Conservation (phyloP, 2,113 vertebrate genomes). For the Chelonoidis abingdonii region DNA sequence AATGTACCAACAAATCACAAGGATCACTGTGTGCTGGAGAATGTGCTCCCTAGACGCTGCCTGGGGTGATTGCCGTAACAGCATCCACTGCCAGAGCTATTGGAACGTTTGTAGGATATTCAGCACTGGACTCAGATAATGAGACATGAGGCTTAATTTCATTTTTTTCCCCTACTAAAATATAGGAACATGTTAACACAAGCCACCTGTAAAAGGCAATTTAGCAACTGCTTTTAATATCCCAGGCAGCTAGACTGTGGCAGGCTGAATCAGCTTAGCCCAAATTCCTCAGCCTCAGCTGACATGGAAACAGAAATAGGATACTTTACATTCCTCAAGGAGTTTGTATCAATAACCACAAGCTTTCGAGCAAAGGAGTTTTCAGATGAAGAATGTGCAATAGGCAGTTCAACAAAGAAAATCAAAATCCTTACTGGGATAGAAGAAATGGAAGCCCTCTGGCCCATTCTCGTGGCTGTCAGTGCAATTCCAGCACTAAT, state of each 20-base stretch:
- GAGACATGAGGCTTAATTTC: not conserved
- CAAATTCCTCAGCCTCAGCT: not conserved
- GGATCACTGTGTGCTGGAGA: slow-evolving; percentile 78
- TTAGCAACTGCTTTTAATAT: not conserved
- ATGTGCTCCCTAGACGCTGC: slow-evolving; percentile 79
- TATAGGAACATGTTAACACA: not conserved
- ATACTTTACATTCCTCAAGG: not conserved
- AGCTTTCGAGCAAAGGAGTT: not conserved
- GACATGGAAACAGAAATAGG: not conserved
- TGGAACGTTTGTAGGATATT: slow-evolving; percentile 84
- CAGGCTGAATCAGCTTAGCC: not conserved
- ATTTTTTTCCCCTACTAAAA: not conserved
- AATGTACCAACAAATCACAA: not conserved
- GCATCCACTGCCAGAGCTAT: slow-evolving; percentile 71
- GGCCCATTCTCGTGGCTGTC: slow-evolving; percentile 83
- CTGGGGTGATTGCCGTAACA: slow-evolving; percentile 78
- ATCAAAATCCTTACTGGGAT: not conserved
- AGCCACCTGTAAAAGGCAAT: rapidly evolving
- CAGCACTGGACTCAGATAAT: slow-evolving; percentile 86
- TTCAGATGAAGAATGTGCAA: not conserved
- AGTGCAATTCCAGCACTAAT: slow-evolving; percentile 74
- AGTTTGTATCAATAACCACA: not conserved
- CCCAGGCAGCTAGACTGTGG: not conserved
- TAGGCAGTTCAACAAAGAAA: not conserved
- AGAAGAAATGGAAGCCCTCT: slow-evolving; percentile 60